phyloP scores from a whole-genome alignment of 2,888 invertebrate genomes.

The Athalia rosae region DNA sequence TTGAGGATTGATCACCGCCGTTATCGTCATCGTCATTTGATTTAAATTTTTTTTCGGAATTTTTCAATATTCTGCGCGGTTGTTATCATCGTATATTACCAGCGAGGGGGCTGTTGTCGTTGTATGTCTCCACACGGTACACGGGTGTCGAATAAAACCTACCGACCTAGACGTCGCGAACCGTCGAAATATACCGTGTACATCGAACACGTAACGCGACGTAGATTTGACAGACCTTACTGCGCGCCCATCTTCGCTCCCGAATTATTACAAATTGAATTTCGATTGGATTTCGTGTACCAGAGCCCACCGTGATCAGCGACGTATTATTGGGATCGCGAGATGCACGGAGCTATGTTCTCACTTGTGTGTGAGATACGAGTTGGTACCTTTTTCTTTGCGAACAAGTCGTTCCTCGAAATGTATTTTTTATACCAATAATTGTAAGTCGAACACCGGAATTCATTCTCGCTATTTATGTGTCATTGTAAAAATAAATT shows the following conservation, averaged over 20 bases:
- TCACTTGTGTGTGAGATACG: conserved; percentile 1
- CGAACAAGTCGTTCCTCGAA: conserved; percentile 28
- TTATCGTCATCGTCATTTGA: too few species aligned
- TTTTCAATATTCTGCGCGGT: too few species aligned
- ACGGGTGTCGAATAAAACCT: too few species aligned
- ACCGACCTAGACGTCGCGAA: too few species aligned
- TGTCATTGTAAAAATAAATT: conserved; percentile 73
- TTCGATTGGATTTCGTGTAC: neutral
- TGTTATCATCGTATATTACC: too few species aligned
- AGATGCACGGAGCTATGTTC: neutral
- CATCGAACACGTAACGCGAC: too few species aligned
- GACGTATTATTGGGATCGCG: neutral
- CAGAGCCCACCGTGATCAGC: neutral
- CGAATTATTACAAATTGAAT: neutral
- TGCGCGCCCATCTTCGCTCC: neutral
- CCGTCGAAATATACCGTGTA: too few species aligned
- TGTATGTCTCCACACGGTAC: too few species aligned
- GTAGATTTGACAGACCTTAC: neutral
- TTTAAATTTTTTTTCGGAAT: too few species aligned
- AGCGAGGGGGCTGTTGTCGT: too few species aligned
- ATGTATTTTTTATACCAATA: conserved; percentile 5
- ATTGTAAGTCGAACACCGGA: conserved; percentile 27
- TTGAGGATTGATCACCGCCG: too few species aligned
- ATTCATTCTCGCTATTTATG: conserved; percentile 44
- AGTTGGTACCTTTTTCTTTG: conserved; percentile 29